Base-by-base conservation (phyloP, 1,140 invertebrate genomes). In the Parapsyche elsis region DNA sequence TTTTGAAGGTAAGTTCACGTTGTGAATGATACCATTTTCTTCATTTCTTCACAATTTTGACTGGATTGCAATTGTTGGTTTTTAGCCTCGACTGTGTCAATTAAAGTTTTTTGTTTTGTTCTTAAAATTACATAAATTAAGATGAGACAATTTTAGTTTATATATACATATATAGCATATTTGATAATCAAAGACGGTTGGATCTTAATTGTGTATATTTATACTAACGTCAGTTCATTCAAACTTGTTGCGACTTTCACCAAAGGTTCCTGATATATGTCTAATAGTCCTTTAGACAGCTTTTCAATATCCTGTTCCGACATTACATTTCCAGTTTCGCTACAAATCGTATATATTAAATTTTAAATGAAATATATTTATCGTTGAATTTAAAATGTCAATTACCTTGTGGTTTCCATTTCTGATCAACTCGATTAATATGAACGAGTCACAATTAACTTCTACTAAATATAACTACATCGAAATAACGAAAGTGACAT, bases 161-260 rank as follows among this genome's bases (percentile, higher is more conserved):
- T 57, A 10, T 74, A 16, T 14, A 74, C 16, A 21, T 14, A 57
- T 4, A 53, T 53, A 5, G 16, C n/a, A n/a, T n/a, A n/a, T n/a
- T n/a, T n/a, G n/a, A n/a, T n/a, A n/a, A n/a, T n/a, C n/a, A n/a
- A n/a, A n/a, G n/a, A n/a, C n/a, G n/a, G n/a, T n/a, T n/a, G n/a
- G n/a, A n/a, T n/a, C n/a, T n/a, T n/a, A n/a, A n/a, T n/a, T n/a
- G n/a, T n/a, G n/a, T n/a, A n/a, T n/a, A n/a, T n/a, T n/a, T 24
- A 64, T 30, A 78, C 80, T 76, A 44, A 83, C 82, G 80, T 83
- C 4, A 83, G 61, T 57, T 83, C 82, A 16, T 16, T 30, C 9
- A 83, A 45, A 49, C 44, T 80, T 12, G 46, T 49, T 9, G 80
- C 59, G 7, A 83, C 78, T 44, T 77, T 80, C 12, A 21, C 46